Evolutionary conservation across 1,140 invertebrate species (phyloP).

Genomic region (Panulirus ornatus): DNA sequence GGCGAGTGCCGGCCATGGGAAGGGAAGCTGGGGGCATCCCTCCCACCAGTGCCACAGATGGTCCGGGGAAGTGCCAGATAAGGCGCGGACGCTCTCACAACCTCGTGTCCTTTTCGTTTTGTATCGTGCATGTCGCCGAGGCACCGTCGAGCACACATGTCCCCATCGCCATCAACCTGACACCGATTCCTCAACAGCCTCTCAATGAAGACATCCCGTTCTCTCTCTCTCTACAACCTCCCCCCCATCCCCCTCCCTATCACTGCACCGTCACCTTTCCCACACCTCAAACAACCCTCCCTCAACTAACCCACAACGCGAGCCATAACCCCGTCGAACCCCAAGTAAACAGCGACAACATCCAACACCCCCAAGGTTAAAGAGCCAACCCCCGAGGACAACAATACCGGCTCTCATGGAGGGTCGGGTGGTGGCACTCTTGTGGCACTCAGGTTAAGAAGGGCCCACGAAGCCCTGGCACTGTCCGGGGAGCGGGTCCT

Average conservation of each 20-base stretch:
- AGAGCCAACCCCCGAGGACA: slow-evolving; percentile 15
- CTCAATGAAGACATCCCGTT: slow-evolving; percentile 12
- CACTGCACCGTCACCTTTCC: neutral
- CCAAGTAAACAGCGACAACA: neutral
- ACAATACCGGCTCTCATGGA: slow-evolving; percentile 52
- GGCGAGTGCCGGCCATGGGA: slow-evolving; percentile 55
- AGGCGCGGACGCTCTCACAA: slow-evolving; percentile 35
- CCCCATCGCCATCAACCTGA: slow-evolving; percentile 8
- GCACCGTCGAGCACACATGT: neutral
- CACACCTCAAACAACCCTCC: neutral
- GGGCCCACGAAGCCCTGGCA: slow-evolving; percentile 15
- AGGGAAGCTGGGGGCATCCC: slow-evolving; percentile 56
- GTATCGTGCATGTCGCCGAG: slow-evolving; percentile 19
- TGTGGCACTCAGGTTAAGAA: slow-evolving; percentile 48
- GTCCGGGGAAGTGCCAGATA: slow-evolving; percentile 59
- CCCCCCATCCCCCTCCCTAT: no score
- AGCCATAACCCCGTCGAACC: neutral
- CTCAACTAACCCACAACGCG: neutral
- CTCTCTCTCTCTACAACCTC: no score
- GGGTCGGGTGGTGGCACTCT: neutral
- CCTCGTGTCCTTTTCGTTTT: slow-evolving; percentile 18
- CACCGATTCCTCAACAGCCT: slow-evolving; percentile 27
- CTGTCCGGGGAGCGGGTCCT: slow-evolving; percentile 41
- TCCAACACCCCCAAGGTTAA: slow-evolving; percentile 22
- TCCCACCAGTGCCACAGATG: slow-evolving; percentile 53